A percentile compares a stretch with the other conserved stretches of the same genome.
Conservation (phyloP, 2,888 invertebrate species). For the Drosophila gaucha region DNA sequence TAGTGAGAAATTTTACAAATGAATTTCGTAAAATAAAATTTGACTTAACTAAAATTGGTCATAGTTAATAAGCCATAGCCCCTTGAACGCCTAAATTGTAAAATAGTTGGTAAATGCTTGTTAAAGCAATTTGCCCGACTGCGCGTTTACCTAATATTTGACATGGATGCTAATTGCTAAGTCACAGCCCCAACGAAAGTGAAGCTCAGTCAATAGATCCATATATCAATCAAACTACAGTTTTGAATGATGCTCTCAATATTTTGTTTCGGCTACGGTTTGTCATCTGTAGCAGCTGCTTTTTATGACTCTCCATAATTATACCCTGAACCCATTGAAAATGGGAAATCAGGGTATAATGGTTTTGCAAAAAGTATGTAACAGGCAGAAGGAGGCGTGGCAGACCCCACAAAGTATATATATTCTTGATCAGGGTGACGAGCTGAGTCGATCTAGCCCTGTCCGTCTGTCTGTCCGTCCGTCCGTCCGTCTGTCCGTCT, state of each 20-base stretch:
- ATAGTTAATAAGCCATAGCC: conserved; percentile 22
- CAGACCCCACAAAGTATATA: no score
- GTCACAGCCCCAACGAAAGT: conserved; percentile 58
- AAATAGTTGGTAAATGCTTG: conserved; percentile 11
- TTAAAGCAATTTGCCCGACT: neutral
- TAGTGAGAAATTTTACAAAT: no score
- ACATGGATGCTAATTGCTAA: conserved; percentile 55
- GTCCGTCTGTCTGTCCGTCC: no score
- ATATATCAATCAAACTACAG: conserved; percentile 25
- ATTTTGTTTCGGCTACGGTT: conserved; percentile 7
- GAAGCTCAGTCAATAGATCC: conserved; percentile 39
- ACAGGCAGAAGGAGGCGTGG: no score
- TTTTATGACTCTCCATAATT: conserved; percentile 11
- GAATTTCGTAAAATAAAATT: no score
- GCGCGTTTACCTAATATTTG: conserved; percentile 25
- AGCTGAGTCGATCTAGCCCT: no score
- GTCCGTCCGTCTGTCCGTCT: no score
- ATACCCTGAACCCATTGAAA: no score
- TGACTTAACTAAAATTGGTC: no score
- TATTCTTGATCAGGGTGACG: no score
- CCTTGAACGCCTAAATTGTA: conserved; percentile 4
- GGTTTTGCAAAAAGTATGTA: no score
- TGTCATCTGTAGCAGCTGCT: neutral
- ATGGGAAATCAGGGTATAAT: no score
- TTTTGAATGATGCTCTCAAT: conserved; percentile 26